phyloP scores from a whole-genome alignment of 2,888 invertebrate species.

The Argyresthia goedartella region DNA sequence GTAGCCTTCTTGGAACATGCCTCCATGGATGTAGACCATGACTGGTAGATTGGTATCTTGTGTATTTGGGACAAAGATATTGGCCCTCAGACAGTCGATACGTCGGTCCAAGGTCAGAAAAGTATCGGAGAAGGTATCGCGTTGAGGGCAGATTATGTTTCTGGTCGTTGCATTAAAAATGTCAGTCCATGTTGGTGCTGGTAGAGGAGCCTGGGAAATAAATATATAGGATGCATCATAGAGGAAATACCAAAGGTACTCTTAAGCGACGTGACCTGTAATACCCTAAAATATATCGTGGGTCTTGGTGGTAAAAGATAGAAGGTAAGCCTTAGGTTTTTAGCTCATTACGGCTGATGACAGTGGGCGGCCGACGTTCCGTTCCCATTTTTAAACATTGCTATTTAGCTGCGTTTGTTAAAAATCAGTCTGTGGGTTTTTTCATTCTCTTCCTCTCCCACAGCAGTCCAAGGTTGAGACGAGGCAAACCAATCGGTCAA shows the following conservation, averaged over 20 bases:
- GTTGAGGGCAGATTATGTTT: conserved; percentile 9
- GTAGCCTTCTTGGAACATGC: neutral
- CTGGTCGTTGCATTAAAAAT: conserved; percentile 6
- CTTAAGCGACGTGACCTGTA: neutral
- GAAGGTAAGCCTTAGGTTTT: too few relatives aligned
- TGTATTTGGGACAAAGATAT: conserved; percentile 5
- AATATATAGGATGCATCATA: neutral
- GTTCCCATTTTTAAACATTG: too few relatives aligned
- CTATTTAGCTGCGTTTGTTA: too few relatives aligned
- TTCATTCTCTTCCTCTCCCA: too few relatives aligned
- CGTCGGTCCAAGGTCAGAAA: neutral
- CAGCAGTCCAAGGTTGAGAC: too few relatives aligned
- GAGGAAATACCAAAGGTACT: neutral
- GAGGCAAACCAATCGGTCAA: too few relatives aligned
- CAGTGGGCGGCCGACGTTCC: too few relatives aligned
- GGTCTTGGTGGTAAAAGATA: too few relatives aligned
- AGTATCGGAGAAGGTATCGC: neutral
- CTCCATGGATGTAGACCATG: conserved; percentile 5
- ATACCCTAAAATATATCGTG: neutral
- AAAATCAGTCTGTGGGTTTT: too few relatives aligned
- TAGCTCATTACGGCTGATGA: too few relatives aligned
- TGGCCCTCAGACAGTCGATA: conserved; percentile 5
- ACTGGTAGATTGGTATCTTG: neutral
- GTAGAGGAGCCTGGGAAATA: conserved; percentile 5
- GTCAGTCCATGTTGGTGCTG: conserved; percentile 5